Evolutionary conservation across 2,888 invertebrate species (phyloP), one percentile per base, ranked within the genome.

Genomic region (Ommatoiulus sabulosus): DNA sequence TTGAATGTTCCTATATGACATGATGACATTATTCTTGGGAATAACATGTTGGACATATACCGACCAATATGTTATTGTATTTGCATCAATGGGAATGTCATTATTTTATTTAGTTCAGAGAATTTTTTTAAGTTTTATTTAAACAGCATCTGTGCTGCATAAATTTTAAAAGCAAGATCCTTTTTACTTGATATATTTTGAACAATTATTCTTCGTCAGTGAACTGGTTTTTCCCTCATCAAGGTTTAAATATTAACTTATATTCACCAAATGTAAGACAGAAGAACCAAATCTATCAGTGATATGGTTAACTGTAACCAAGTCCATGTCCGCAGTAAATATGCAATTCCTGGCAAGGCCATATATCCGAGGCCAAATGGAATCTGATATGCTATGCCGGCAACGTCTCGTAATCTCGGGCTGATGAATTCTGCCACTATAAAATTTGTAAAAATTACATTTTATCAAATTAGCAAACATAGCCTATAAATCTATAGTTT

Each of bases 361-460:
- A 88, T 88, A 43, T 80, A 80, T 12, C 88, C 88, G 44, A 88
- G 35, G 10, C 84, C 80, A 84, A 88, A 88, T 20, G 88, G 88
- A 80, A 88, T 88, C 46, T 88, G 88, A 84, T 44, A 88, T 80
- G 63, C 88, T 6, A 88, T 88, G n/a, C 88, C 88, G 17, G 84
- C 43, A 43, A 88, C 88, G 44, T 88, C 88, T 44, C 88, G 17
- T 44, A 88, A 24, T 44, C 44, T 72, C 1, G 88, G 88, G 48
- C 80, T 80, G 43, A 84, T 84, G 46, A 52, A 88, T 24, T 88
- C 88, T 84, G 88, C 80, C 88, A 88, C 88, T 88, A 35, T 48
- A 63, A 63, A n/a, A n/a, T 63, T 63, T 48, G 17, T 44, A 48
- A 87, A 87, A 24, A 48, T n/a, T 48, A 2, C 15, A 87, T 1